Percentiles rank a stretch among this genome's conserved stretches.
Conservation (phyloP, 1,140 invertebrate genomes). For the Cydia strobilella region DNA sequence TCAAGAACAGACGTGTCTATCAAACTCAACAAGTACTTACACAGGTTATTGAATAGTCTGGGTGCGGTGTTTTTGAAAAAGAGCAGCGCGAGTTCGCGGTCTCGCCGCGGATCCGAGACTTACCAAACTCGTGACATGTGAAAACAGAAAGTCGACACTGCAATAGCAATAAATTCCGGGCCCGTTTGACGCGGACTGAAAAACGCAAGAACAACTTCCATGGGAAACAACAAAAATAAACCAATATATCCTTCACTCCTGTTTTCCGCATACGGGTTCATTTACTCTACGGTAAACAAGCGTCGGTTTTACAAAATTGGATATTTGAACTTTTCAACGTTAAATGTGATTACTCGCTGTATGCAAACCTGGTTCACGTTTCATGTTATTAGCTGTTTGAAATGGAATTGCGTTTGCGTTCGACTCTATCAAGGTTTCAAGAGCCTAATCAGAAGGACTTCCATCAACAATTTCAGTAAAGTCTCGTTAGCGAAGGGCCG, state of each 20-base stretch:
- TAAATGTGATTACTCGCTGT: conserved; percentile 10
- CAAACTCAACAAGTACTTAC: conserved; percentile 38
- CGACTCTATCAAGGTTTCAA: not conserved
- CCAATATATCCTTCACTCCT: conserved; percentile 66
- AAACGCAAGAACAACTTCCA: conserved; percentile 62
- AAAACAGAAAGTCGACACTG: conserved; percentile 69
- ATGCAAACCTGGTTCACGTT: not conserved
- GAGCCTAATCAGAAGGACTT: conserved; percentile 29
- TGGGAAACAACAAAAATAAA: conserved; percentile 69
- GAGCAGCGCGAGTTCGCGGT: conserved; percentile 23
- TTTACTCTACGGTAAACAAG: conserved; percentile 33
- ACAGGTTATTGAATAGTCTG: conserved; percentile 32
- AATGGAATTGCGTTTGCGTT: conserved; percentile 11
- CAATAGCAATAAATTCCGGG: conserved; percentile 68
- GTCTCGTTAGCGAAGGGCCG: conserved; percentile 25
- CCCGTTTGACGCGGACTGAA: conserved; percentile 64
- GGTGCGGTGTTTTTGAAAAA: conserved; percentile 31
- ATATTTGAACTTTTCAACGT: conserved; percentile 28
- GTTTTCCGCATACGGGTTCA: conserved; percentile 57
- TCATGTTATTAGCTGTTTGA: not conserved
- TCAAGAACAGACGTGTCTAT: conserved; percentile 39
- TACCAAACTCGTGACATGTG: conserved; percentile 63
- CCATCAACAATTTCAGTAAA: conserved; percentile 29
- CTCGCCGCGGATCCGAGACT: conserved; percentile 37
- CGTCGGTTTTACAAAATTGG: conserved; percentile 26